Evolutionary conservation across 2,797 vertebrate species (phyloP).

Genomic region (Spheniscus humboldti): DNA sequence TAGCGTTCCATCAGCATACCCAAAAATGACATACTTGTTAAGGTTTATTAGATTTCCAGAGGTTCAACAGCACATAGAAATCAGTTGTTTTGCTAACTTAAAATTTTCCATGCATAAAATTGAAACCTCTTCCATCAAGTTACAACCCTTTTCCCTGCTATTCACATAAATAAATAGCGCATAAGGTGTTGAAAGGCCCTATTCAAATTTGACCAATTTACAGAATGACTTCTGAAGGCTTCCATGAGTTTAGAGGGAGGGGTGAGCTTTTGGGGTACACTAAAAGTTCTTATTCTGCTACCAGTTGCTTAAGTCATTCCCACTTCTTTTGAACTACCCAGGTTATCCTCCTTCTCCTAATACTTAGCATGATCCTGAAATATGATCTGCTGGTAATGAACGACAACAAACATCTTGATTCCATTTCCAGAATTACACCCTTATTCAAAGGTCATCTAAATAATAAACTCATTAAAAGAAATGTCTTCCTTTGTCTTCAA

Average conservation of each 20-base stretch:
- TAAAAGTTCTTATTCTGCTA: background rate
- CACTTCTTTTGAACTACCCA: background rate
- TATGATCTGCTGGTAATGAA: background rate
- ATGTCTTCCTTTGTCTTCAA: background rate
- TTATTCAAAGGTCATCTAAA: conserved; percentile 1
- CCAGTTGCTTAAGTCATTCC: background rate
- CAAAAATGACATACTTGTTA: background rate
- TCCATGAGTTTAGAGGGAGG: background rate
- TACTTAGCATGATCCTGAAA: background rate
- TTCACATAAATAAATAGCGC: background rate
- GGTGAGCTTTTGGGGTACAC: background rate
- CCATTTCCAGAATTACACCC: background rate
- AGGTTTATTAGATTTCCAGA: background rate
- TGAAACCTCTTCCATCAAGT: background rate
- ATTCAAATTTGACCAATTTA: background rate
- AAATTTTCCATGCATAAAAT: background rate
- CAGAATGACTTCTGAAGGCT: background rate
- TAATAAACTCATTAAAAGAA: background rate
- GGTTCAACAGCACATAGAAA: background rate
- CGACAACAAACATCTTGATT: background rate
- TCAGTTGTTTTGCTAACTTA: background rate
- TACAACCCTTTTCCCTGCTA: background rate
- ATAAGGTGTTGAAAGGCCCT: background rate
- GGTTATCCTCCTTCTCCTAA: background rate
- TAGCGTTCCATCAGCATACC: background rate